Conservation (phyloP, 30 jellyfish, hydroid and myxozoan genomes). For the Hydractinia symbiolongicarpus region DNA sequence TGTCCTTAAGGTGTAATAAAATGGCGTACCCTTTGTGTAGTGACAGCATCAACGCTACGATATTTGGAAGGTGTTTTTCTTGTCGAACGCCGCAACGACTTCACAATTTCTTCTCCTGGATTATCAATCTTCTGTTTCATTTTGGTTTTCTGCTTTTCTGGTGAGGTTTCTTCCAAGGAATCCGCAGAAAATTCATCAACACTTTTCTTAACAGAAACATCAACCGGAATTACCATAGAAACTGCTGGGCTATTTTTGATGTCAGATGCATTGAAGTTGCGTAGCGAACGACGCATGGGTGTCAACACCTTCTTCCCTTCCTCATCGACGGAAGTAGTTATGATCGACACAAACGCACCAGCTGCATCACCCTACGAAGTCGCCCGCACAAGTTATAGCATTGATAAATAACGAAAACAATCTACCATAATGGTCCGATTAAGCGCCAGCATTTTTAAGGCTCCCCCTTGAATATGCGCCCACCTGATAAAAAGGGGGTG, state of each 20-base stretch:
- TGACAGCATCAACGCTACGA: conserved; percentile 8
- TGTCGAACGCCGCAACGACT: conserved; percentile 36
- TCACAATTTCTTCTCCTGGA: background rate
- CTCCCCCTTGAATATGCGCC: too few species aligned
- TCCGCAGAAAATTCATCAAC: conserved; percentile 29
- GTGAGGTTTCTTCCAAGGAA: conserved; percentile 41
- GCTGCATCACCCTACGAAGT: too few species aligned
- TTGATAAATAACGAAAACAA: background rate
- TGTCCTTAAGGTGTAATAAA: too few species aligned
- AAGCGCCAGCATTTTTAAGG: too few species aligned
- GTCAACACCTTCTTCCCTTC: background rate
- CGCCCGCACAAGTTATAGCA: too few species aligned
- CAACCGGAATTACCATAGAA: background rate
- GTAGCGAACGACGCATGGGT: background rate
- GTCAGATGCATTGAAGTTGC: background rate
- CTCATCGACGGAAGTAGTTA: background rate
- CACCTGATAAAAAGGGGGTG: too few species aligned
- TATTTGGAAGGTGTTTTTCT: conserved; percentile 54
- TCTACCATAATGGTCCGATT: too few species aligned
- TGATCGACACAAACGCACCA: background rate
- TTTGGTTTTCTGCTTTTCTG: conserved; percentile 3
- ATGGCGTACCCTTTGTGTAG: too few species aligned
- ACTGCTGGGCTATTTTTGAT: background rate
- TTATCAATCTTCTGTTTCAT: background rate
- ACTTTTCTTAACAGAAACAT: background rate